A percentile compares a stretch with the other conserved stretches of the same genome.
Evolutionary conservation across 2,888 invertebrate species (phyloP).

Genomic region (Cataglyphis albicans): DNA sequence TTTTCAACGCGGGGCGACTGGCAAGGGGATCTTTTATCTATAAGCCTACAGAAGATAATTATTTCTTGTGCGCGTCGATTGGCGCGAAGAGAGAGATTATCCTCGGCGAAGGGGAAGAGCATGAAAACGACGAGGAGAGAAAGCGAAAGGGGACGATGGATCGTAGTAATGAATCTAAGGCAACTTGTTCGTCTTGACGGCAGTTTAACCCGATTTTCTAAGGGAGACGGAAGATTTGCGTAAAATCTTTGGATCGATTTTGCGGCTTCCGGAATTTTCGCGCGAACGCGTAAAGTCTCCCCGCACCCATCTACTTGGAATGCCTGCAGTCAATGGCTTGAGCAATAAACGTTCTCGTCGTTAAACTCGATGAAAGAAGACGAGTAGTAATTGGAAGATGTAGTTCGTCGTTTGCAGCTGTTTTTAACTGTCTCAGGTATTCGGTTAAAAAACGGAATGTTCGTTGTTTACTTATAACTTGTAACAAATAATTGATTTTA

Average conservation of each 20-base stretch:
- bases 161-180: constrained; percentile 80
- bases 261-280: constrained; percentile 72
- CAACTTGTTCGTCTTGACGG: constrained; percentile 67
- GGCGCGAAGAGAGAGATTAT: constrained; percentile 74
- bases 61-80: constrained; percentile 78
- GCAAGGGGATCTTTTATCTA: constrained; percentile 79
- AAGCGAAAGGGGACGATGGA: constrained; percentile 51
- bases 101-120: constrained; percentile 63
- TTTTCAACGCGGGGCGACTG: constrained; percentile 63
- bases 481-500: constrained; percentile 17
- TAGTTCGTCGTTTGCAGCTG: constrained; percentile 44
- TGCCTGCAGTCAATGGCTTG: constrained; percentile 68
- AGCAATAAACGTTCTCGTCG: constrained; percentile 60
- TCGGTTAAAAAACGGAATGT: constrained; percentile 17
- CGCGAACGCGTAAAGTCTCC: constrained; percentile 67
- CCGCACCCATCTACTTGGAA: constrained; percentile 39
- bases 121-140: constrained; percentile 55
- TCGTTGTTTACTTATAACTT: constrained; percentile 8
- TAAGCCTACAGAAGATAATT: constrained; percentile 82
- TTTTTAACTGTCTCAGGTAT: constrained; percentile 37
- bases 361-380: constrained; percentile 61
- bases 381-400: constrained; percentile 61
- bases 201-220: constrained; percentile 74
- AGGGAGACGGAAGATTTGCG: constrained; percentile 73
- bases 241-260: constrained; percentile 76